Evolutionary conservation across 2,113 vertebrate species (phyloP).

Genomic region (Casuarius casuarius): DNA sequence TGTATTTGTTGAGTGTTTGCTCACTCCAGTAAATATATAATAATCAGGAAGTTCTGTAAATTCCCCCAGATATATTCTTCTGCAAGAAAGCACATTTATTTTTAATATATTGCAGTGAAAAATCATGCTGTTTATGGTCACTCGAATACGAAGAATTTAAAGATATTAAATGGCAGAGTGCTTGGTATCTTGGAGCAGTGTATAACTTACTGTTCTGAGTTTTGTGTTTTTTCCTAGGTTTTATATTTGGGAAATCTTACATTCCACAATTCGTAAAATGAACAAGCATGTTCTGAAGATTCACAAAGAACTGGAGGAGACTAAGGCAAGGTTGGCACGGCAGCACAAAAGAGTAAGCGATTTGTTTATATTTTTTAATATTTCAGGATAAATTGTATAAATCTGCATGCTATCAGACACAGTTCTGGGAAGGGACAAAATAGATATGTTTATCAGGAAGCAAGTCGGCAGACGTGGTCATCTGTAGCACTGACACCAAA

Average conservation of each 20-base stretch:
- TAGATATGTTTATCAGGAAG: neutral
- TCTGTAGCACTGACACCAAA: neutral
- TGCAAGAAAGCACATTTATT: neutral
- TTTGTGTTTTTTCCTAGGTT: slow-evolving; percentile 78
- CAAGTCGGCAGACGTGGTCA: neutral
- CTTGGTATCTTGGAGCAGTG: neutral
- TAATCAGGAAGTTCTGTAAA: neutral
- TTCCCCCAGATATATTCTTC: neutral
- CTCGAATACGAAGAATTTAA: neutral
- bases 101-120: neutral
- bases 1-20: fast-evolving
- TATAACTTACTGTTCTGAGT: neutral
- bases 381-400: neutral
- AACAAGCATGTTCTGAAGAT: slow-evolving; percentile 98
- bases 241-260: slow-evolving; percentile 96
- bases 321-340: slow-evolving; percentile 94
- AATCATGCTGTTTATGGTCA: neutral
- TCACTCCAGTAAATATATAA: neutral
- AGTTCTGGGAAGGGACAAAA: neutral
- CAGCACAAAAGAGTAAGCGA: slow-evolving; percentile 87
- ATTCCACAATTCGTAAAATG: slow-evolving; percentile 99
- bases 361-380: neutral
- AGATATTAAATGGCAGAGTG: too few species aligned
- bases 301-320: slow-evolving; percentile 94
- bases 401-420: neutral